Percentiles rank a stretch among this genome's conserved stretches.
phyloP scores from a whole-genome alignment of 2,113 vertebrate genomes.

The Cryptomyrus ogoouensis region DNA sequence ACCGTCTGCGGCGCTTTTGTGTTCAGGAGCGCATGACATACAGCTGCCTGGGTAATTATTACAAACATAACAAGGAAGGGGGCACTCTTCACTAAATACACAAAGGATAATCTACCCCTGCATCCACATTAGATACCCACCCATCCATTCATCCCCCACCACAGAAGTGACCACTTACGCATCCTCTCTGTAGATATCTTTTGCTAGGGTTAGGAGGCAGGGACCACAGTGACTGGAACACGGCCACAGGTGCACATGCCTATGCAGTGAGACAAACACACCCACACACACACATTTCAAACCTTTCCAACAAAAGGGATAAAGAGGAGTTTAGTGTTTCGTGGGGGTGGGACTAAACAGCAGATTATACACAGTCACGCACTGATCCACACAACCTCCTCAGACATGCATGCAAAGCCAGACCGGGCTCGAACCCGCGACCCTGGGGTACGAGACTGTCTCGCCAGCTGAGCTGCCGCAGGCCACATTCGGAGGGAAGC shows the following conservation, averaged over 20 bases:
- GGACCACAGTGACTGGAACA: neutral
- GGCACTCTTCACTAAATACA: neutral
- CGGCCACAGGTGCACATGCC: neutral
- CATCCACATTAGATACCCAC: neutral
- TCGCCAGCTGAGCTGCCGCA: neutral
- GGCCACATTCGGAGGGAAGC: neutral
- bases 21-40: neutral
- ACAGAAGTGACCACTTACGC: neutral
- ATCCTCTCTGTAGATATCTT: neutral
- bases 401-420: neutral
- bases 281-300: neutral
- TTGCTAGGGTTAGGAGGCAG: neutral
- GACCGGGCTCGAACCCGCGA: neutral
- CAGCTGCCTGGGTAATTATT: neutral
- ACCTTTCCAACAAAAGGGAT: neutral
- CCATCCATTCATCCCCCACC: neutral
- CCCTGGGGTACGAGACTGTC: neutral
- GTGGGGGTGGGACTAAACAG: neutral
- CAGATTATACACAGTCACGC: neutral
- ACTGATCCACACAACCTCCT: neutral
- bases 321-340: neutral
- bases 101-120: neutral
- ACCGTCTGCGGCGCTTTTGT: neutral
- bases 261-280: neutral
- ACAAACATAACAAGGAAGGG: neutral